A percentile compares a stretch with the other conserved stretches of the same genome.
These are phyloP conservation scores for Nannoperca australis DNA, from an alignment of 2,797 vertebrate genomes.

Conservation along the genomic window DNA sequence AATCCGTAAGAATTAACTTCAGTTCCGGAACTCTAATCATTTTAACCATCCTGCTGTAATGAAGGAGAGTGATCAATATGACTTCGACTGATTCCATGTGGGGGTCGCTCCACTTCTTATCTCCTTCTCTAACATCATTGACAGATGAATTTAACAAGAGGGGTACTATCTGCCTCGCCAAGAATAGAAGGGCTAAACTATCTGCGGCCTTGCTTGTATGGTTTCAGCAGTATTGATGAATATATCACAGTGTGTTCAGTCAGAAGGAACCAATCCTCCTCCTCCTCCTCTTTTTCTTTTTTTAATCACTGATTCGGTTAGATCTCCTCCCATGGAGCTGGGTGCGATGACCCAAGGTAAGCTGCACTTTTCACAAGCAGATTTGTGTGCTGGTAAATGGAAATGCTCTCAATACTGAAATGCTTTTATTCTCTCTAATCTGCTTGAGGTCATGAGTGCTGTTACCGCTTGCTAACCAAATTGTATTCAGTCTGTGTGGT, in stretches of 20 bases:
- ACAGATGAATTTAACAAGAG: constrained; percentile 74
- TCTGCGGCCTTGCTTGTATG: constrained; percentile 59
- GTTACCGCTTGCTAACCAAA: constrained; percentile 25
- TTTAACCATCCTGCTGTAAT: constrained; percentile 72
- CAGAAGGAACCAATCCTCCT: constrained; percentile 60
- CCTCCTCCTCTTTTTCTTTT: constrained; percentile 18
- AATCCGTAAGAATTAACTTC: constrained; percentile 77
- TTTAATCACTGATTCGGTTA: constrained; percentile 40
- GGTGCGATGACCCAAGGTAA: constrained; percentile 34
- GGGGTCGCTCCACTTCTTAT: constrained; percentile 69
- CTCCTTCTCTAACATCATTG: constrained; percentile 67
- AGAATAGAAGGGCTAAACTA: constrained; percentile 64
- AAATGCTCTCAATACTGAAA: constrained; percentile 38
- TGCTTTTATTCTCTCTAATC: constrained; percentile 34
- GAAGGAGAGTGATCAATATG: constrained; percentile 75
- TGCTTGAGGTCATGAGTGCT: constrained; percentile 28
- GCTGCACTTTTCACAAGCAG: constrained; percentile 31
- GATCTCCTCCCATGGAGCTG: constrained; percentile 32
- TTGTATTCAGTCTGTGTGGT: background rate
- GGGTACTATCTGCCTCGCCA: constrained; percentile 57
- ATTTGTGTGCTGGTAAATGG: constrained; percentile 33
- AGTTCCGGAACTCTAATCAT: constrained; percentile 77
- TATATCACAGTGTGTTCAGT: constrained; percentile 67
- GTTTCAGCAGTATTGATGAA: constrained; percentile 74
- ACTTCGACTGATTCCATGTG: constrained; percentile 64